These are phyloP conservation scores for Chinchilla lanigera DNA, from an alignment of 2,113 vertebrate species.

Conservation along the genomic window DNA sequence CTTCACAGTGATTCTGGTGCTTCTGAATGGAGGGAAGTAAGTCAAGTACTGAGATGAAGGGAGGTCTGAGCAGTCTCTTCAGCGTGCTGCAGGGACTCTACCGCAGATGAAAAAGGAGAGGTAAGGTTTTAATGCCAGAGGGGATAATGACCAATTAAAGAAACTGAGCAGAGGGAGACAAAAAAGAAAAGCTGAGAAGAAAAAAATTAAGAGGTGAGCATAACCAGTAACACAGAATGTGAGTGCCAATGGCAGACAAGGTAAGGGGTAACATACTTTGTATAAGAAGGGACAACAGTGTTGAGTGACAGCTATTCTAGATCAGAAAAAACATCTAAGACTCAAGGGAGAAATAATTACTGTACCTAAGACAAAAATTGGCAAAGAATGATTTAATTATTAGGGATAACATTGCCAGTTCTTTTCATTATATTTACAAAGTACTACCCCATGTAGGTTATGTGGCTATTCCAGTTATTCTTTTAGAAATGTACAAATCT, in stretches of 20 bases:
- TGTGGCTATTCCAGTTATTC: neutral
- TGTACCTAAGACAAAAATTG: neutral
- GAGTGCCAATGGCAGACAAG: neutral
- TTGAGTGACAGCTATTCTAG: neutral
- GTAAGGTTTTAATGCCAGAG: neutral
- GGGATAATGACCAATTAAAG: neutral
- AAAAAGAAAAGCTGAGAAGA: neutral
- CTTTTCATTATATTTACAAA: conserved; percentile 20
- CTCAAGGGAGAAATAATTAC: neutral
- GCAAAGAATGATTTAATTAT: neutral
- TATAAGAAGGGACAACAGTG: neutral
- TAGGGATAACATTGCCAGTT: neutral
- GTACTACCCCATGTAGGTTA: neutral
- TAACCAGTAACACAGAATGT: neutral
- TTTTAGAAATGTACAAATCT: neutral
- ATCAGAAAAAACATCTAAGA: neutral
- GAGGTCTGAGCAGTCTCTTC: neutral
- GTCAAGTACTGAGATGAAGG: neutral
- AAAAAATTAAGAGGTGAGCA: neutral
- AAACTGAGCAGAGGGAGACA: neutral
- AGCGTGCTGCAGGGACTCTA: rapidly evolving
- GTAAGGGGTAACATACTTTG: neutral
- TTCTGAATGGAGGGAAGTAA: neutral
- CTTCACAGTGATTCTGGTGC: neutral
- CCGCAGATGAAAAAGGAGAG: neutral